phyloP scores from a whole-genome alignment of 2,113 vertebrate species.

The Pyxicephalus adspersus region DNA sequence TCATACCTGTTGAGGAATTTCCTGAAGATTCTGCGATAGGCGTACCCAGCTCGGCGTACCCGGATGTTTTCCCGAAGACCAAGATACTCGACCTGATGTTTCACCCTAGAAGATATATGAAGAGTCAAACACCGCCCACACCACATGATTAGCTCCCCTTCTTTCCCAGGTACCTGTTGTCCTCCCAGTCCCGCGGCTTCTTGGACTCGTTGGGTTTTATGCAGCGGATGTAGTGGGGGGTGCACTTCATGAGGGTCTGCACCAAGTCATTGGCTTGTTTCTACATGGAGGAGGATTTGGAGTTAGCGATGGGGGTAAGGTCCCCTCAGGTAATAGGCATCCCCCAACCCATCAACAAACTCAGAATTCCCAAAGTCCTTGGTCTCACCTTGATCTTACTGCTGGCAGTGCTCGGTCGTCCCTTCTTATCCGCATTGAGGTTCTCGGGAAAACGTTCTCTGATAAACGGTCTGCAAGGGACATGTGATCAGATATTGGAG shows the following conservation, averaged over 20 bases:
- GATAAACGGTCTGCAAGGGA: conserved; percentile 71
- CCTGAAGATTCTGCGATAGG: conserved; percentile 73
- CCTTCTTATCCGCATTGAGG: conserved; percentile 75
- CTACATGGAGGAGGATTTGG: conserved; percentile 57
- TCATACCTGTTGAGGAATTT: conserved; percentile 80
- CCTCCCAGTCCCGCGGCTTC: conserved; percentile 78
- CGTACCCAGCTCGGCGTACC: conserved; percentile 77
- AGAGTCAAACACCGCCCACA: background rate
- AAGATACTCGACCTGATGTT: conserved; percentile 81
- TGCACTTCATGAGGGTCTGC: conserved; percentile 80
- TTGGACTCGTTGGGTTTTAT: conserved; percentile 85
- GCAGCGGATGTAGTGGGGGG: conserved; percentile 83
- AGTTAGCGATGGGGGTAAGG: too few relatives aligned
- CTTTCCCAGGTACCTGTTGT: conserved; percentile 61
- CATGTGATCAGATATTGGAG: too few relatives aligned
- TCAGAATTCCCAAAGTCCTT: background rate
- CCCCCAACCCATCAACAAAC: too few relatives aligned
- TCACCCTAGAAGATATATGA: conserved; percentile 60
- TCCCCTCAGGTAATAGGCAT: background rate
- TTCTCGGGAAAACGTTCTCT: conserved; percentile 77
- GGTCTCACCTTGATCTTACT: conserved; percentile 78
- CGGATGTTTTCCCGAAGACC: conserved; percentile 81
- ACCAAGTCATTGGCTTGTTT: conserved; percentile 83
- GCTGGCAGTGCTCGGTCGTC: conserved; percentile 75
- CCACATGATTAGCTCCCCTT: background rate